These are phyloP conservation scores for Ictalurus furcatus DNA, from an alignment of 2,113 vertebrate species.

Conservation along the genomic window DNA sequence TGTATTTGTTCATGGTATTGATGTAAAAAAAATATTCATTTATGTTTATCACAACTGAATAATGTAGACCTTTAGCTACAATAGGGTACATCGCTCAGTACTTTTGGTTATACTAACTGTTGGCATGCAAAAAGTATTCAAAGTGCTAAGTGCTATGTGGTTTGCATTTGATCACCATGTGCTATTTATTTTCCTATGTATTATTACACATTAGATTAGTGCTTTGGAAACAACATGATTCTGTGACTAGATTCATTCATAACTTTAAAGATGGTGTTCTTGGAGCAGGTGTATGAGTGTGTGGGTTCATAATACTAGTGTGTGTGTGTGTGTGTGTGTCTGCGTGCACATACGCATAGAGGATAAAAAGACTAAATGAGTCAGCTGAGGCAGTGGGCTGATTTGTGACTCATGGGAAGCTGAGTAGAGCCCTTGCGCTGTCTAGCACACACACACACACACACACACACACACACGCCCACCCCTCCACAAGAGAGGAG, in stretches of 20 bases:
- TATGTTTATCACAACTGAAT: not conserved
- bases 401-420: conserved; percentile 48
- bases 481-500: conserved; percentile 33
- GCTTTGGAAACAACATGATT: not conserved
- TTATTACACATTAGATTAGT: not conserved
- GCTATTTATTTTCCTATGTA: not conserved
- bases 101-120: not conserved
- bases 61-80: not conserved
- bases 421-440: not conserved
- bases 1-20: not conserved
- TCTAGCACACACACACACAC: conserved; percentile 11
- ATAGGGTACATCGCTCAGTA: not conserved
- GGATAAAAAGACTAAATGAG: conserved; percentile 24
- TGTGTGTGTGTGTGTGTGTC: conserved; percentile 11
- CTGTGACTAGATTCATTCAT: not conserved
- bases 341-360: not conserved
- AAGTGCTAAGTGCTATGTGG: conserved; percentile 21
- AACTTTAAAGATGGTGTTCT: not conserved
- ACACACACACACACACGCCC: conserved; percentile 23
- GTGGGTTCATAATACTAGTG: not conserved
- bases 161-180: not conserved
- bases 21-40: not conserved
- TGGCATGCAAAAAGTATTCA: conserved; percentile 1
- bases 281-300: conserved; percentile 23
- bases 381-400: conserved; percentile 39